These are phyloP conservation scores for Sinonovacula constricta DNA, from an alignment of 1,140 invertebrate genomes.

Conservation along the genomic window DNA sequence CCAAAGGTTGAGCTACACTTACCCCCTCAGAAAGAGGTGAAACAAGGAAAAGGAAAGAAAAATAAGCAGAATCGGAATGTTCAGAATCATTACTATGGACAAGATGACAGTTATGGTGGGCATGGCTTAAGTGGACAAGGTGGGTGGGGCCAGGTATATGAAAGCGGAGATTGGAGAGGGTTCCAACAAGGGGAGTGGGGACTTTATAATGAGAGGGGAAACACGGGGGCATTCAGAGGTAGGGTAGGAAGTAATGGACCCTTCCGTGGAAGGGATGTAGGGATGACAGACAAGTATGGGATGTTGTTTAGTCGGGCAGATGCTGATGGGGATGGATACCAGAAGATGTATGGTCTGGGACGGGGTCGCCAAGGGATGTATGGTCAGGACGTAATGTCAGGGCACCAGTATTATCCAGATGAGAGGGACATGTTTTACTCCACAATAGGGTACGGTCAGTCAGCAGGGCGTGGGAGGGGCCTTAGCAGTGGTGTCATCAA, in stretches of 20 bases:
- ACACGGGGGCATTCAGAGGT: no score
- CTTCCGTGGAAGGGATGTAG: no score
- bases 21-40: slow-evolving; percentile 26
- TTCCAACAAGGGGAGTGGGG: no score
- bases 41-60: slow-evolving; percentile 12
- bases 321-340: no score
- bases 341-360: no score
- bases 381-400: slow-evolving; percentile 9
- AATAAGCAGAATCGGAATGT: slow-evolving; percentile 16
- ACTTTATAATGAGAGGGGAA: no score
- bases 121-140: background rate
- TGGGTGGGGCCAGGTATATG: background rate
- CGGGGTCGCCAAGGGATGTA: background rate
- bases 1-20: slow-evolving; percentile 37
- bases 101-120: background rate
- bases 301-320: no score
- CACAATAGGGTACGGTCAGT: background rate
- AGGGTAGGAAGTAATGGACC: no score
- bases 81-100: background rate
- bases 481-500: background rate
- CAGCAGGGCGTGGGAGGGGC: background rate
- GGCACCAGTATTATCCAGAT: slow-evolving; percentile 24
- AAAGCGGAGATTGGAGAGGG: no score
- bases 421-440: slow-evolving; percentile 36
- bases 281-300: no score